Evolutionary conservation across 2,888 invertebrate species (phyloP), one percentile per base, ranked within the genome.

Genomic region (Calephelis perditalis): DNA sequence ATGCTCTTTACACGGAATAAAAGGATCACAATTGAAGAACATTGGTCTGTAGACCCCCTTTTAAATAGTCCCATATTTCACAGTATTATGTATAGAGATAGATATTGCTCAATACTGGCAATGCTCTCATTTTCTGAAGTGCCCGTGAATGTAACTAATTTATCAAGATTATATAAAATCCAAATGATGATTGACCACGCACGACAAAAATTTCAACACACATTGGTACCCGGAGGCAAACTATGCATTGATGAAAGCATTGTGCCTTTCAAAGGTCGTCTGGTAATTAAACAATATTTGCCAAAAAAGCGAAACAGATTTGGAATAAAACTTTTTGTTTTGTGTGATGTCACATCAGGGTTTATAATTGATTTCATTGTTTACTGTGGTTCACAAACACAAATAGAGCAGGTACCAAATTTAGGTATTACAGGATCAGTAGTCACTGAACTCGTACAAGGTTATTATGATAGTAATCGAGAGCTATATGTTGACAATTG

Each of bases 361-460:
- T 62, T 58, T 58, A 66, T 70, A 47, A 40, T 69, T 45, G 71
- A 70, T 68, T 71, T 71, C 58, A 66, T 69, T 47, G 63, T 71
- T 35, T 70, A 69, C 60, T 66, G 67, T 62, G 69, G 70, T 11
- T 37, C 62, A 47, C 57, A 63, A 59, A 69, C 69, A 46, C 62
- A 68, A 58, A 65, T 67, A 49, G 63, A 47, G 35, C 56, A 57
- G 54, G 55, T 61, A 52, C 46, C 58, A 54, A 63, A 66, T 67
- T 66, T 68, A 52, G 67, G 67, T 43, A 4, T 68, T 57, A 56
- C 58, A 55, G 67, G 68, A 58, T 65, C 67, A 61, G 67, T 67
- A 54, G 70, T 68, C 37, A 44, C 44, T n/a, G 63, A 63, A 61
- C 65, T 67, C 46, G 56, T 70, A 9, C 65, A 68, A 66, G 67